Percentiles rank a stretch among this genome's conserved stretches.
Conservation (phyloP, 2,797 vertebrate genomes). For the Hydrophis major region DNA sequence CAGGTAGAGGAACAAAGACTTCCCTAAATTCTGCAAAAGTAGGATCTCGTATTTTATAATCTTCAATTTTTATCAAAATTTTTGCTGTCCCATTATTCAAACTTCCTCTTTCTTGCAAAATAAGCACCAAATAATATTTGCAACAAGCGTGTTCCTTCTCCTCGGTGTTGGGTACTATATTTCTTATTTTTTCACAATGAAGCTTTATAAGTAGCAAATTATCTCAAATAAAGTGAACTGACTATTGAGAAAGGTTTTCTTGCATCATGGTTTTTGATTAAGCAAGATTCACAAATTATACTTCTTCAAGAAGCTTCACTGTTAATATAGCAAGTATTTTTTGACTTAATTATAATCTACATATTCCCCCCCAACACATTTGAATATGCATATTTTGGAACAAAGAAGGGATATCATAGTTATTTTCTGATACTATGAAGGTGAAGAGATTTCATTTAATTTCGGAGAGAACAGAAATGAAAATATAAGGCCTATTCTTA, state of each 20-base stretch:
- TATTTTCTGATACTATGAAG: background rate
- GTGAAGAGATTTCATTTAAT: background rate
- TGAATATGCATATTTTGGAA: background rate
- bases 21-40: background rate
- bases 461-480: background rate
- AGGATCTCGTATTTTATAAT: background rate
- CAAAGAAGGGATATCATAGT: background rate
- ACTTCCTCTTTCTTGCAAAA: background rate
- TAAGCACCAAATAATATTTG: background rate
- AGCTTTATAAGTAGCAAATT: background rate
- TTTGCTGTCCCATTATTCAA: background rate
- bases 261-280: background rate
- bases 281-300: background rate
- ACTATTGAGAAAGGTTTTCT: background rate
- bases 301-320: background rate
- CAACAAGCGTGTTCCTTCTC: background rate
- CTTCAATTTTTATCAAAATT: background rate
- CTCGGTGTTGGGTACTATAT: background rate
- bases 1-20: background rate
- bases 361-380: background rate
- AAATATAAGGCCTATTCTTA: background rate
- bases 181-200: background rate
- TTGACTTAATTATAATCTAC: background rate
- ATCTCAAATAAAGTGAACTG: background rate
- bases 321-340: background rate